Conservation (phyloP, 2,797 vertebrate species). For the Hyperoplus immaculatus region DNA sequence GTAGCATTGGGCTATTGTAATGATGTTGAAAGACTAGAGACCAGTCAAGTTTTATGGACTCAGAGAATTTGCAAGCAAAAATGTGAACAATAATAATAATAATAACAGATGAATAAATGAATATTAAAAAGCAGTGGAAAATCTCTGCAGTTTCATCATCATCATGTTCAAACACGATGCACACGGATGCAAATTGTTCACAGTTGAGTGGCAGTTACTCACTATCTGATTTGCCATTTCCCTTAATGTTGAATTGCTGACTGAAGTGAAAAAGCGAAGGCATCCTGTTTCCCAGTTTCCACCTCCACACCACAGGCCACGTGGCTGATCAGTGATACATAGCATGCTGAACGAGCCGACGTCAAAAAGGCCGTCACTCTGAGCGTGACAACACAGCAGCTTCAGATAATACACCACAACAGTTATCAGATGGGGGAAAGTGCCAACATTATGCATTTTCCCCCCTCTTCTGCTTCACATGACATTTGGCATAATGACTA, state of each 20-base stretch:
- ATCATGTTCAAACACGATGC: neutral
- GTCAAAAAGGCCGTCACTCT: constrained; percentile 21
- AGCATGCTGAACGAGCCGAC: constrained; percentile 23
- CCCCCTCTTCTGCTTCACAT: neutral
- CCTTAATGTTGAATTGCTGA: constrained; percentile 42
- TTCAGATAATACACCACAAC: neutral
- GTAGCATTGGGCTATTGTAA: neutral
- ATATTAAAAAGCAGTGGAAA: neutral
- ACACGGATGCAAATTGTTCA: constrained; percentile 3
- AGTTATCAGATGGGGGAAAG: neutral
- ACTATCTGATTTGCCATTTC: constrained; percentile 74
- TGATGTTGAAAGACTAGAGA: neutral
- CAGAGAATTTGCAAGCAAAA: neutral
- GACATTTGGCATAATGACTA: neutral
- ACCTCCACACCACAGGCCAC: constrained; percentile 37
- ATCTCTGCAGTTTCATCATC: neutral
- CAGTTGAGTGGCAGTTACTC: neutral
- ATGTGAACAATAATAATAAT: too few species aligned
- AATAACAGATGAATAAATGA: too few species aligned
- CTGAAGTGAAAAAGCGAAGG: constrained; percentile 33
- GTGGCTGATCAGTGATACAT: constrained; percentile 56
- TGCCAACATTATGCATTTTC: neutral
- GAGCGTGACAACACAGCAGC: constrained; percentile 3
- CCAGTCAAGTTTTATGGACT: neutral
- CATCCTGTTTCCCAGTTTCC: constrained; percentile 51